Evolutionary conservation across 2,113 vertebrate genomes (phyloP), one percentile per base, ranked within the genome.

Genomic region (Lucifuga dentata): DNA sequence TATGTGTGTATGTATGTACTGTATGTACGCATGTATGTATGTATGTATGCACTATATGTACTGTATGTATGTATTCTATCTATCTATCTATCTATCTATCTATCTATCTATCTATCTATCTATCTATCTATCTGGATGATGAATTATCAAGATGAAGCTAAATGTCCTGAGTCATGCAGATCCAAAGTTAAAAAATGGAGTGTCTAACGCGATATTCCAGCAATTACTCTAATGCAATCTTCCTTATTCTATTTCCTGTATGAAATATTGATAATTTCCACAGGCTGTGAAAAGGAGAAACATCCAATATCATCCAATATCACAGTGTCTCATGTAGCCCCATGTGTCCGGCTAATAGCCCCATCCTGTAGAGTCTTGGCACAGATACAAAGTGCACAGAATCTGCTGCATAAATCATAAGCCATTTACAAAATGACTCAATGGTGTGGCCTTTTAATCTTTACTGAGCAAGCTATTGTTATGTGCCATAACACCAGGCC

Each of bases 341-440:
- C 61, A 13, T 65, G 82, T 59, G 80, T 64, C 63, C 73, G 6
- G 46, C 75, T 56, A 36, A 69, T 73, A 53, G 53, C 48, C 66
- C 20, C 60, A 1, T 83, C 76, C 85, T 53, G 64, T 35, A 23
- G 64, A 67, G 67, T 50, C 39, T 24, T 84, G 85, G 85, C 85
- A 36, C 15, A 0, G 57, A 66, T n/a, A 79, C 84, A 83, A 69
- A 81, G 74, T 74, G 71, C 67, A 72, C 35, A 60, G 70, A 78
- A 86, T 75, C 77, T 80, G 79, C 77, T 82, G 88, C 83, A 88
- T 84, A 79, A 88, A 87, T 85, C 79, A 85, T 77, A 46, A 77
- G 62, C 78, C 87, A 87, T 90, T 90, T 89, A 80, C 70, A 71
- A 84, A 84, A 84, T 77, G 76, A 86, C 80, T 85, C n/a, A 53